Evolutionary conservation across 1,140 invertebrate genomes (phyloP).

Genomic region (Cataglyphis hispanica): DNA sequence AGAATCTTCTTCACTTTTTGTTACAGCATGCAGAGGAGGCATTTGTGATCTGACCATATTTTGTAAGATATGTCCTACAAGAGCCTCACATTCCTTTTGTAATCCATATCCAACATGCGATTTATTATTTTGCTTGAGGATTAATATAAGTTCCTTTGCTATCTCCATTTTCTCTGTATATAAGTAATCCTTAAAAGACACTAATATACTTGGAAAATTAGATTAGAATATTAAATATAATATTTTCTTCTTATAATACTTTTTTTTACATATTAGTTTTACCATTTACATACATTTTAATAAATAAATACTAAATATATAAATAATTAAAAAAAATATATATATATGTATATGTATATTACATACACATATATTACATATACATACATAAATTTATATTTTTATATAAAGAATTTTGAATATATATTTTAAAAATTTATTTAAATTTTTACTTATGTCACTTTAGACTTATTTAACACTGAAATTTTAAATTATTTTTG

Average conservation of each 20-base stretch:
- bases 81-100: slow-evolving; percentile 82
- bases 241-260: neutral
- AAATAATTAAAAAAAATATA: slow-evolving; percentile 28
- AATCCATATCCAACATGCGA: slow-evolving; percentile 82
- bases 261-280: neutral
- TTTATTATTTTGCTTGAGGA: slow-evolving; percentile 78
- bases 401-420: neutral
- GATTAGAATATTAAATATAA: neutral
- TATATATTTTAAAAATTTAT: neutral
- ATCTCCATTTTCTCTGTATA: slow-evolving; percentile 78
- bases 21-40: slow-evolving; percentile 76
- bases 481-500: slow-evolving; percentile 7
- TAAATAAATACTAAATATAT: neutral
- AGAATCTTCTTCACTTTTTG: slow-evolving; percentile 81
- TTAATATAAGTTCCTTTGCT: slow-evolving; percentile 80
- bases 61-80: slow-evolving; percentile 81
- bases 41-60: slow-evolving; percentile 83
- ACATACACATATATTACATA: too few relatives aligned
- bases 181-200: slow-evolving; percentile 7
- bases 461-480: slow-evolving; percentile 8
- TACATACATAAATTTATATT: neutral
- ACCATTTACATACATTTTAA: neutral
- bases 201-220: slow-evolving; percentile 15
- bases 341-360: neutral
- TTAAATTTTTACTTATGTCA: neutral